phyloP scores from a whole-genome alignment of 92 coral and sea anemone genomes.

The Porites cylindrica region DNA sequence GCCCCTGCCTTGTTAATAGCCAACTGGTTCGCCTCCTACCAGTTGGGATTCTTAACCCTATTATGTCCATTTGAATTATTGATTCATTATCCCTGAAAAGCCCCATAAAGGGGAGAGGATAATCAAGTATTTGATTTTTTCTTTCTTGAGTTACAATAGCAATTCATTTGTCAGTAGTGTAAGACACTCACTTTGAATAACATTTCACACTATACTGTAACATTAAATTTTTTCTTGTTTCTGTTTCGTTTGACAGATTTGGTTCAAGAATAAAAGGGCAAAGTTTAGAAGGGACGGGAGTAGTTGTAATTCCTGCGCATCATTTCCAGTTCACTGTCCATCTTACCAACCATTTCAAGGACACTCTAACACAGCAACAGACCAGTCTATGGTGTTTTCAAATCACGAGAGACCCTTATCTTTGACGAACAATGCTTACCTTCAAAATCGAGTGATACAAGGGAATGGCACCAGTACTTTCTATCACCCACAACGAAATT shows the following conservation, averaged over 20 bases:
- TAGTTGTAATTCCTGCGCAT: conserved; percentile 12
- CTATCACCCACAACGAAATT: background rate
- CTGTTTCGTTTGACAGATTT: conserved; percentile 63
- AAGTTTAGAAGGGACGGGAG: conserved; percentile 53
- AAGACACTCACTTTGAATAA: background rate
- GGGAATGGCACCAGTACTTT: background rate
- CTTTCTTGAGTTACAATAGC: background rate
- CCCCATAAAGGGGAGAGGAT: too few relatives aligned
- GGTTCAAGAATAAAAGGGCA: conserved; percentile 91
- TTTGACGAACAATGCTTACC: conserved; percentile 5
- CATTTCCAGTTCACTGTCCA: conserved; percentile 2
- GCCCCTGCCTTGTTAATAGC: too few relatives aligned
- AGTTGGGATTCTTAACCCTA: too few relatives aligned
- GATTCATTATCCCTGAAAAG: too few relatives aligned
- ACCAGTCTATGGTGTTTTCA: background rate
- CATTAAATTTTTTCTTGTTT: background rate
- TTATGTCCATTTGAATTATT: too few relatives aligned
- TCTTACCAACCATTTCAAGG: conserved; percentile 25
- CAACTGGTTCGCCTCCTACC: too few relatives aligned
- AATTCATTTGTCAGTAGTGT: too few relatives aligned
- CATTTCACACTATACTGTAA: background rate
- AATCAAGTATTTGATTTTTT: background rate
- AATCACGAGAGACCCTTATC: conserved; percentile 24
- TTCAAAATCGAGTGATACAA: background rate
- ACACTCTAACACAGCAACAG: background rate